Evolutionary conservation across 2,888 invertebrate species (phyloP).

Genomic region (Acanthopleura granulata): DNA sequence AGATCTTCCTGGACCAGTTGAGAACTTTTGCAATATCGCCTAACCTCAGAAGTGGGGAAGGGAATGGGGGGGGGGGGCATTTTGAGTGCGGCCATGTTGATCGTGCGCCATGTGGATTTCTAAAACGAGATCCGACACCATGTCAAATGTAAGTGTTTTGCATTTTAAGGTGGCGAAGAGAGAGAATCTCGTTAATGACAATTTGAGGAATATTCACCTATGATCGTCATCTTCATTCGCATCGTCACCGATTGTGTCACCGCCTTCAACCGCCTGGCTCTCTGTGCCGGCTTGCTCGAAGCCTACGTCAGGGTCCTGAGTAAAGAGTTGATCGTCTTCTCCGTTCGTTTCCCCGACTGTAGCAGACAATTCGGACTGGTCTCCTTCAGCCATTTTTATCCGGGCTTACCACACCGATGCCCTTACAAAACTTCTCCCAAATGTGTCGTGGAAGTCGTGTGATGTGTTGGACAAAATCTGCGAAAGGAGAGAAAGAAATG

Average conservation of each 20-base stretch:
- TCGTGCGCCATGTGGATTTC: too few species aligned
- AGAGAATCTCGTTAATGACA: not conserved
- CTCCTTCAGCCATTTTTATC: not conserved
- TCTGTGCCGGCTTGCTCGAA: conserved; percentile 26
- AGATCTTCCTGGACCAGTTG: too few species aligned
- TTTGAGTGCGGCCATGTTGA: not conserved
- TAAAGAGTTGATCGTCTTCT: conserved; percentile 14
- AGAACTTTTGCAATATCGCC: not conserved
- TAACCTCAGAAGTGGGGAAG: not conserved
- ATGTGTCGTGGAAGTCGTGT: not conserved
- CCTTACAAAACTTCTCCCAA: not conserved
- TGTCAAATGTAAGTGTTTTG: too few species aligned
- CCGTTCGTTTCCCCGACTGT: not conserved
- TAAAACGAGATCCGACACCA: too few species aligned
- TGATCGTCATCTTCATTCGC: conserved; percentile 39
- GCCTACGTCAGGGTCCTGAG: conserved; percentile 2
- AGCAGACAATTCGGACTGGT: not conserved
- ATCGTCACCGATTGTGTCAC: conserved; percentile 22
- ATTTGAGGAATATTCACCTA: conserved; percentile 24
- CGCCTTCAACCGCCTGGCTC: not conserved
- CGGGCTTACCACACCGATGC: not conserved
- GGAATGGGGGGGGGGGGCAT: not conserved
- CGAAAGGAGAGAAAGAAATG: not conserved
- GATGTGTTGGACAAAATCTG: not conserved
- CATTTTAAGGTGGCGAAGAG: too few species aligned